phyloP scores from a whole-genome alignment of 1,140 invertebrate species.

The Drosophila ficusphila region DNA sequence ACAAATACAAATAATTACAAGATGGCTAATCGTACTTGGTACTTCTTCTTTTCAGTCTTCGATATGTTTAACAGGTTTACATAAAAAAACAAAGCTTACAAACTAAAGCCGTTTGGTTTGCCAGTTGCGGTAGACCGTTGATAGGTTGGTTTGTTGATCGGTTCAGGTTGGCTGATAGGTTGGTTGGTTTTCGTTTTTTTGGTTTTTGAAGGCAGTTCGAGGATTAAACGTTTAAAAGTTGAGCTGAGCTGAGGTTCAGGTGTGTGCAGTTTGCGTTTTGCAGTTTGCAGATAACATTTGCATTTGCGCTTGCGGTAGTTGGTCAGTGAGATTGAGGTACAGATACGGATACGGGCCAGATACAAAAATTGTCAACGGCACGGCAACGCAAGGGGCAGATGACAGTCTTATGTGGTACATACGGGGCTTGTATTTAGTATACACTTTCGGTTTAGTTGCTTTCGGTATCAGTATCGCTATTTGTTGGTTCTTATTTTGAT shows the following conservation, averaged over 20 bases:
- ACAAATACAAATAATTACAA: slow-evolving; percentile 72
- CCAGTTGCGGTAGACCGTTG: slow-evolving; percentile 68
- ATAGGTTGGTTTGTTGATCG: slow-evolving; percentile 44
- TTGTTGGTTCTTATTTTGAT: slow-evolving; percentile 25
- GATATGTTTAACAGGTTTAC: slow-evolving; percentile 52
- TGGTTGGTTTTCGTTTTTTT: too few species aligned
- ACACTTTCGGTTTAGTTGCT: slow-evolving; percentile 68
- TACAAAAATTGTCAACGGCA: slow-evolving; percentile 51
- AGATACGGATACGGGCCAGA: slow-evolving; percentile 44
- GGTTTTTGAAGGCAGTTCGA: slow-evolving; percentile 68
- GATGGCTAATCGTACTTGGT: slow-evolving; percentile 24
- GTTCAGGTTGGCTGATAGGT: slow-evolving; percentile 50
- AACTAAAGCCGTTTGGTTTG: slow-evolving; percentile 73
- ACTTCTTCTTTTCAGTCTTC: slow-evolving; percentile 23
- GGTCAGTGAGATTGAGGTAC: slow-evolving; percentile 73
- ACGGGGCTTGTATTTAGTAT: slow-evolving; percentile 55
- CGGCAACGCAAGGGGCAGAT: slow-evolving; percentile 42
- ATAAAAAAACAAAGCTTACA: slow-evolving; percentile 62
- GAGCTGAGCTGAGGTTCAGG: slow-evolving; percentile 61
- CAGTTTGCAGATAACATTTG: slow-evolving; percentile 60
- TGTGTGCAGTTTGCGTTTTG: slow-evolving; percentile 68
- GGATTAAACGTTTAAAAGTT: slow-evolving; percentile 53
- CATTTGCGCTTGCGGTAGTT: slow-evolving; percentile 62
- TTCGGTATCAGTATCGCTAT: slow-evolving; percentile 48
- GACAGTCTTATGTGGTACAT: slow-evolving; percentile 67